phyloP scores from a whole-genome alignment of 2,797 vertebrate species.

The Tolypeutes matacus region DNA sequence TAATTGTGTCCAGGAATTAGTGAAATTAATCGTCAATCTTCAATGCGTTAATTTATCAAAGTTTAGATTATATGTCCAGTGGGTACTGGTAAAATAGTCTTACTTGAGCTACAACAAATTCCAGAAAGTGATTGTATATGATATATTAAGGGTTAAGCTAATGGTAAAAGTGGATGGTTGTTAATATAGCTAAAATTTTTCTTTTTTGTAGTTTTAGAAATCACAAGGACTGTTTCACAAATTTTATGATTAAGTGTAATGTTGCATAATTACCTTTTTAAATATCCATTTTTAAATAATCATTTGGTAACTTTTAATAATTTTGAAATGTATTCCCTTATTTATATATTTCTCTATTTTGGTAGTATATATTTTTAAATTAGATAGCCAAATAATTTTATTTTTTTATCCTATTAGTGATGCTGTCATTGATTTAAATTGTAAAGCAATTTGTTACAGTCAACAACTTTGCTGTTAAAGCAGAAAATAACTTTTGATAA shows the following conservation, averaged over 20 bases:
- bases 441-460: constrained; percentile 27
- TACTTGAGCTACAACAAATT: constrained; percentile 27
- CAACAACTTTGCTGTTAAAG: constrained; percentile 33
- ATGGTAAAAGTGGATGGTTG: not conserved
- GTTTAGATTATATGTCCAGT: not conserved
- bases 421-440: not conserved
- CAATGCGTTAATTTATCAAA: not conserved
- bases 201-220: constrained; percentile 36
- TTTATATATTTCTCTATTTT: not conserved
- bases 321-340: constrained; percentile 57
- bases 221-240: not conserved
- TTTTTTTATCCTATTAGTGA: constrained; percentile 42
- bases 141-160: constrained; percentile 17
- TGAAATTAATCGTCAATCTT: constrained; percentile 36
- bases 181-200: not conserved
- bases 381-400: constrained; percentile 10
- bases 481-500: constrained; percentile 45
- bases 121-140: constrained; percentile 16
- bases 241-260: constrained; percentile 17
- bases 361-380: constrained; percentile 32
- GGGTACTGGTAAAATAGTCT: not conserved
- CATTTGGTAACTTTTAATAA: constrained; percentile 24
- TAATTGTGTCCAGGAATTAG: not conserved
- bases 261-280: constrained; percentile 32
- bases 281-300: constrained; percentile 44